A percentile compares a stretch with the other conserved stretches of the same genome.
These are phyloP conservation scores for Onthophagus taurus DNA, from an alignment of 1,140 invertebrate genomes.

Conservation along the genomic window DNA sequence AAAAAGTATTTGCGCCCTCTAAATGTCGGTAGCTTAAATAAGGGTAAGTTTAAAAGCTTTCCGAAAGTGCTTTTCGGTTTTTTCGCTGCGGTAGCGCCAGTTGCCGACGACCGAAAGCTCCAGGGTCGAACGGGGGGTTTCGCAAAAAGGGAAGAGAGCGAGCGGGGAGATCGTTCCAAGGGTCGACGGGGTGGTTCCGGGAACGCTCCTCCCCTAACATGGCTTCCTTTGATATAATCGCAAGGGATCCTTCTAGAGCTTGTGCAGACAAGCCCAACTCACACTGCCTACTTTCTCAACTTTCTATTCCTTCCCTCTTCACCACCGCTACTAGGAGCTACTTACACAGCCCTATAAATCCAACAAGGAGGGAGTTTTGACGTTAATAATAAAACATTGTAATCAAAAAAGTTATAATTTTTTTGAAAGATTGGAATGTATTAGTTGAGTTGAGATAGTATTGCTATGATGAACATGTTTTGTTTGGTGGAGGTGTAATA, in stretches of 20 bases:
- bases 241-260: slow-evolving; percentile 10
- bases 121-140: too few species aligned
- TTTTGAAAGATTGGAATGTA: too few species aligned
- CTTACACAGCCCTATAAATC: too few species aligned
- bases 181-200: slow-evolving; percentile 6
- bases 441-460: too few species aligned
- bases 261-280: slow-evolving; percentile 5
- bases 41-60: slow-evolving; percentile 12
- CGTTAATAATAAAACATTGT: too few species aligned
- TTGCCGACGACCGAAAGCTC: too few species aligned
- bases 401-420: too few species aligned
- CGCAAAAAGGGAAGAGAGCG: slow-evolving; percentile 8
- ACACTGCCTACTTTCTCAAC: slow-evolving; percentile 8
- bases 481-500: too few species aligned
- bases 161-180: slow-evolving; percentile 2
- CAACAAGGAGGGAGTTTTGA: too few species aligned
- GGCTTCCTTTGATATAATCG: slow-evolving; percentile 14
- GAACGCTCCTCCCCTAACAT: slow-evolving; percentile 11
- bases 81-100: slow-evolving; percentile 12
- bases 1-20: slow-evolving; percentile 7
- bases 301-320: too few species aligned
- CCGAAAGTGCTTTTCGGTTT: slow-evolving; percentile 6
- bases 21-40: slow-evolving; percentile 5
- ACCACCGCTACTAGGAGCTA: too few species aligned
- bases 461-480: too few species aligned